phyloP scores from a whole-genome alignment of 2,797 vertebrate genomes.

The Gila robusta region DNA sequence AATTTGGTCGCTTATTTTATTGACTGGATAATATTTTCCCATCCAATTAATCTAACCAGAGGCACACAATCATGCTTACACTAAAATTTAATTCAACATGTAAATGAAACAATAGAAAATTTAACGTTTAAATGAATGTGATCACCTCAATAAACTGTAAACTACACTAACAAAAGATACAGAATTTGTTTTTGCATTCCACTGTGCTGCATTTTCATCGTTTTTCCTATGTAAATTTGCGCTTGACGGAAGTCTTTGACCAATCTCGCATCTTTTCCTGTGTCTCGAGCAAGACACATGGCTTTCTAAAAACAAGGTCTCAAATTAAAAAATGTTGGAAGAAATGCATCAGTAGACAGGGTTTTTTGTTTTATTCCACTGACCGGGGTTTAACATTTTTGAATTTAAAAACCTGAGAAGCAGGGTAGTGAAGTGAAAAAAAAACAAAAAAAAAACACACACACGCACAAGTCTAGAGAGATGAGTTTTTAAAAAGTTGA shows the following conservation, averaged over 20 bases:
- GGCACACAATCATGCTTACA: neutral
- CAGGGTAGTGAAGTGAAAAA: neutral
- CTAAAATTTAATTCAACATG: neutral
- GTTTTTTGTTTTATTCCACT: neutral
- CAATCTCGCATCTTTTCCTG: neutral
- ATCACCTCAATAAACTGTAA: neutral
- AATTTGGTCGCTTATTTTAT: neutral
- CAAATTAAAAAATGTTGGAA: neutral
- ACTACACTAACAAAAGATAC: neutral
- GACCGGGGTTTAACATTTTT: neutral
- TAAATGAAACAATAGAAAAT: neutral
- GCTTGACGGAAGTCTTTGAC: no score
- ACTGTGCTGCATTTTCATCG: neutral
- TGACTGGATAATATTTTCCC: neutral
- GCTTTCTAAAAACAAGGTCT: neutral
- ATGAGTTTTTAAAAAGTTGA: neutral
- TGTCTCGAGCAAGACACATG: fast-evolving
- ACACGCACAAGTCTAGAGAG: no score
- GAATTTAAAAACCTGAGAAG: neutral
- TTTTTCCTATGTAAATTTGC: neutral
- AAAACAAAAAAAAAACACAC: no score
- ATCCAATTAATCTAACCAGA: neutral
- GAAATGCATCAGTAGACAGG: neutral
- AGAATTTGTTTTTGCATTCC: neutral
- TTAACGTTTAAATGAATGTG: neutral